Conservation (phyloP, 2,113 vertebrate species). For the Leptobrachium leishanense region DNA sequence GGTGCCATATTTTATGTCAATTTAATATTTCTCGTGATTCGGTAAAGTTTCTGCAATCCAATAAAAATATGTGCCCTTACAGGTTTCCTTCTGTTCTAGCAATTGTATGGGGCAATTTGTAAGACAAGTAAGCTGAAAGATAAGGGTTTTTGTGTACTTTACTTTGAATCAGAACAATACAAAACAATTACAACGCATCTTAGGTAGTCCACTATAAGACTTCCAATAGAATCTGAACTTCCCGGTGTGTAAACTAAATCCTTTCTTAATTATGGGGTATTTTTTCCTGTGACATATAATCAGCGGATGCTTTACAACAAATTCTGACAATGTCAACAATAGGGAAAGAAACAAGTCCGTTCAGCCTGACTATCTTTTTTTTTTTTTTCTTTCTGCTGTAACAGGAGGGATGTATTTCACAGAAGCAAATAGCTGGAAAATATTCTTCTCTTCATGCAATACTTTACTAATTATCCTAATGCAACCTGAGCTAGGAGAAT, state of each 20-base stretch:
- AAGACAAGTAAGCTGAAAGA: no score
- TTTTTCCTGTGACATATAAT: constrained; percentile 16
- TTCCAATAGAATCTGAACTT: background rate
- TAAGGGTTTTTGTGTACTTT: background rate
- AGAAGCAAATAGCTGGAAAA: constrained; percentile 21
- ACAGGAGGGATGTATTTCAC: constrained; percentile 10
- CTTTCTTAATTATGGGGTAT: constrained; percentile 12
- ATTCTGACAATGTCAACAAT: constrained; percentile 13
- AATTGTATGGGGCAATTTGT: background rate
- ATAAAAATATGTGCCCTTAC: no score
- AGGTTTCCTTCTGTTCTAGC: no score
- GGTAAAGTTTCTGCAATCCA: no score
- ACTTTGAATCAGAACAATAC: constrained; percentile 1
- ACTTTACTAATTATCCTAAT: constrained; percentile 23
- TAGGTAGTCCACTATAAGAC: background rate
- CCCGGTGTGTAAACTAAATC: constrained; percentile 8
- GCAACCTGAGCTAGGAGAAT: constrained; percentile 28
- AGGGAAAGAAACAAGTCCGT: constrained; percentile 4
- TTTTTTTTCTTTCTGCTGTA: constrained; percentile 7
- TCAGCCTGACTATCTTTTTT: background rate
- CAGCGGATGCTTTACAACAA: constrained; percentile 24
- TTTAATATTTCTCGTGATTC: no score
- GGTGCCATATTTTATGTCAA: no score
- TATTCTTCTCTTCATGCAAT: constrained; percentile 12
- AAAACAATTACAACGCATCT: background rate